Evolutionary conservation across 2,888 invertebrate species (phyloP), one percentile per base, ranked within the genome.

Genomic region (Sesia apiformis): DNA sequence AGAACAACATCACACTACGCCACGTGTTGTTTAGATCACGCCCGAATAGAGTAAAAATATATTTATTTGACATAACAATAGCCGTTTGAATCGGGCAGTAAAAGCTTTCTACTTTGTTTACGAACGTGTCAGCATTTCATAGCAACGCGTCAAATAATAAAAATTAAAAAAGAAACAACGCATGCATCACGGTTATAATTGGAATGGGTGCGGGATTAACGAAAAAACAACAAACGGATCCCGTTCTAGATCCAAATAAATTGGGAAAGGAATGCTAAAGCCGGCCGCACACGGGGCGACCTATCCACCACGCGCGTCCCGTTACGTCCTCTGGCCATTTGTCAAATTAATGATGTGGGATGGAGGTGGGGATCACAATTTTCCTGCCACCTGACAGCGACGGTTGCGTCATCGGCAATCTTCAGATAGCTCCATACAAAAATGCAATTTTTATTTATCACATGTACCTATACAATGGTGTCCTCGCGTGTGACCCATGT

Each of bases 331-430:
- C 57, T 61, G 65, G 63, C 73, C 83, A 84, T 87, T 84, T 85
- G 83, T 85, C 84, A 84, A 81, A 79, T 77, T 84, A 84, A 87
- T 83, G 82, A 81, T 72, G 75, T 71, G 38, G 71, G 73, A 78
- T 23, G 23, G 23, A 23, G 23, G 23, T 23, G 23, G 23, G 23
- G 76, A 77, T 81, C 70, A 70, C 78, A 77, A 76, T 79, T 84
- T 80, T 70, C 74, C 71, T 69, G 69, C 65, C 69, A 71, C 72
- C 76, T 40, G 63, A 60, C 56, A 60, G 57, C 56, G 53, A 50
- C 38, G 51, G 53, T 61, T 59, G 55, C 61, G 57, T 58, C 57
- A 58, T 55, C 54, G 51, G 7, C 7, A 42, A 59, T 57, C 57
- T 57, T 54, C 59, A 65, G 69, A 78, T 69, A 66, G 72, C 73